These are phyloP conservation scores for Sminthurinus aureus DNA, from an alignment of 2,888 invertebrate genomes.

Conservation along the genomic window DNA sequence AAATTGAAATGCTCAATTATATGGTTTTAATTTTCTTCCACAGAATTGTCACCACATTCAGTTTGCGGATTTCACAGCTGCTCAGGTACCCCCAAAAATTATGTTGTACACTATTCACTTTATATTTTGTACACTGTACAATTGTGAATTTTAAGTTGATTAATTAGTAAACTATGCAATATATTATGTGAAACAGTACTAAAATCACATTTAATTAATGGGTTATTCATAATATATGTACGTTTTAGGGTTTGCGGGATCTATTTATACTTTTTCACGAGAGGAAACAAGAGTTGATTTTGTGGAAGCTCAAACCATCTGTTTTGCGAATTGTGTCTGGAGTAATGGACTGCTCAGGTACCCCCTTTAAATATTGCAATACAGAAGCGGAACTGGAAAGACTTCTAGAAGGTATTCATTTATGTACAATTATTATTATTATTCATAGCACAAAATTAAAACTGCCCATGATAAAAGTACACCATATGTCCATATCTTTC, in stretches of 20 bases:
- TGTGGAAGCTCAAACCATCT: conserved; percentile 58
- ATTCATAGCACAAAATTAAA: too few relatives aligned
- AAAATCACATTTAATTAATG: too few relatives aligned
- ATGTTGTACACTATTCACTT: not conserved
- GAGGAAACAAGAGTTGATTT: conserved; percentile 53
- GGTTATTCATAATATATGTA: not conserved
- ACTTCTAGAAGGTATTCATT: conserved; percentile 67
- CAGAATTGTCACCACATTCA: conserved; percentile 82
- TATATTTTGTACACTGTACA: not conserved
- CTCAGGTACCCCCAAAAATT: conserved; percentile 68
- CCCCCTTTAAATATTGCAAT: conserved; percentile 71
- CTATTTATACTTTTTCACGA: conserved; percentile 56
- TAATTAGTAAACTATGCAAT: not conserved
- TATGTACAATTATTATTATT: not conserved
- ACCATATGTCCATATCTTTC: too few relatives aligned
- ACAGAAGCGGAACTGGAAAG: conserved; percentile 72
- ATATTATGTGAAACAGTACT: not conserved
- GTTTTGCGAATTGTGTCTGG: conserved; percentile 53
- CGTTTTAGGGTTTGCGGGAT: conserved; percentile 55
- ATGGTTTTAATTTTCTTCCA: not conserved
- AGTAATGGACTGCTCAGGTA: conserved; percentile 52
- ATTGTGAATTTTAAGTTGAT: not conserved
- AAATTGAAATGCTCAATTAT: too few relatives aligned
- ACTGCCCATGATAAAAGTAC: too few relatives aligned
- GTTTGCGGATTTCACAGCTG: conserved; percentile 87